Evolutionary conservation across 2,888 invertebrate species (phyloP).

Genomic region (Lobophora halterata): DNA sequence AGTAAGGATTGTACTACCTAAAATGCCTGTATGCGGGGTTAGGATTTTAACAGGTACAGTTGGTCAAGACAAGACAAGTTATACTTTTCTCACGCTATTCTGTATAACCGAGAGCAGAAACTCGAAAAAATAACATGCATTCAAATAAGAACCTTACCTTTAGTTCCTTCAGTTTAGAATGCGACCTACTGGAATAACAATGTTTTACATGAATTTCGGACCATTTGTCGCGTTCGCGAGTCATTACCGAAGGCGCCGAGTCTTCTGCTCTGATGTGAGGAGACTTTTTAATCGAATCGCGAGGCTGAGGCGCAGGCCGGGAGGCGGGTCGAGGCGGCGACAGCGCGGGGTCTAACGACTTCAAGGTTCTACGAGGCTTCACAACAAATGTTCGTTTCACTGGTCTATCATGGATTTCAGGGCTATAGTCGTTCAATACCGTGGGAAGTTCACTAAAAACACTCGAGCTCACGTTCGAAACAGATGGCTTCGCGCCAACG

Average conservation of each 20-base stretch:
- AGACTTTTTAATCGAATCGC: constrained; percentile 30
- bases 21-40: too few species aligned
- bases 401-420: constrained; percentile 39
- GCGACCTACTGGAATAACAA: constrained; percentile 59
- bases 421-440: constrained; percentile 58
- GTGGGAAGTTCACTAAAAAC: constrained; percentile 61
- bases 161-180: constrained; percentile 57
- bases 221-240: constrained; percentile 41
- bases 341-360: constrained; percentile 55
- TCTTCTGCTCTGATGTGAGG: constrained; percentile 35
- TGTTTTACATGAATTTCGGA: constrained; percentile 48
- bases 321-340: constrained; percentile 43
- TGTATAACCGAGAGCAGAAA: too few species aligned
- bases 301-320: constrained; percentile 31
- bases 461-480: constrained; percentile 52
- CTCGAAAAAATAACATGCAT: too few species aligned
- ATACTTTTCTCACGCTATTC: too few species aligned
- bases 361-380: constrained; percentile 63
- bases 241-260: constrained; percentile 51
- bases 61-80: too few species aligned
- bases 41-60: too few species aligned
- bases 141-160: constrained; percentile 59
- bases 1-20: too few species aligned
- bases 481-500: constrained; percentile 63
- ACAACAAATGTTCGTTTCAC: constrained; percentile 46